Evolutionary conservation across 2,113 vertebrate genomes (phyloP).

Genomic region (Rhodinocichla rosea): DNA sequence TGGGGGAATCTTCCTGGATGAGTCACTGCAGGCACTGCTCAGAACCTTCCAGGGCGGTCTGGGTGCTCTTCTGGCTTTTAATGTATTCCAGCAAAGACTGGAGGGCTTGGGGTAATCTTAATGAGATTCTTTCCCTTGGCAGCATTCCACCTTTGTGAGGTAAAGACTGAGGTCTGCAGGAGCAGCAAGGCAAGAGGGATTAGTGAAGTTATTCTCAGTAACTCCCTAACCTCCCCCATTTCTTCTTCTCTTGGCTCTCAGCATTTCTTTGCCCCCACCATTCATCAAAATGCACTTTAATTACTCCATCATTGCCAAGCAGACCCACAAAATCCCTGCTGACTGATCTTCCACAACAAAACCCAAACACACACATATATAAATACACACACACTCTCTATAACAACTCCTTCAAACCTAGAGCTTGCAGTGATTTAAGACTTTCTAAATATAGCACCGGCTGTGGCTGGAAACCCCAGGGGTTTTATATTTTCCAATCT

Average conservation of each 20-base stretch:
- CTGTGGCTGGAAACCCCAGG: constrained; percentile 51
- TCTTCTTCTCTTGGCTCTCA: constrained; percentile 10
- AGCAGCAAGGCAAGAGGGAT: background rate
- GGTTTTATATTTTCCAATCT: constrained; percentile 9
- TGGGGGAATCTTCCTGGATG: constrained; percentile 33
- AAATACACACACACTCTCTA: background rate
- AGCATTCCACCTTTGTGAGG: constrained; percentile 34
- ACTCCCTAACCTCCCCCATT: constrained; percentile 3
- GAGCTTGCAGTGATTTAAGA: constrained; percentile 22
- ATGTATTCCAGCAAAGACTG: background rate
- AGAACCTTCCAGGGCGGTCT: background rate
- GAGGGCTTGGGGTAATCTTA: background rate
- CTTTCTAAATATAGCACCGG: constrained; percentile 65
- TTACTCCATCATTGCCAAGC: constrained; percentile 28
- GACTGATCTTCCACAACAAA: constrained; percentile 19
- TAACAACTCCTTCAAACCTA: constrained; percentile 24
- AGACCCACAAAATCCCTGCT: constrained; percentile 45
- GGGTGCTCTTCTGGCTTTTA: background rate
- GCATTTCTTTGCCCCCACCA: background rate
- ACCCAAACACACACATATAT: background rate
- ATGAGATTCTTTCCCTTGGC: constrained; percentile 9
- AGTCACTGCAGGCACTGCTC: constrained; percentile 35
- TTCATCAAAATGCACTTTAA: constrained; percentile 38
- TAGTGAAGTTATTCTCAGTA: background rate
- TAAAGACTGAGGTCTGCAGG: background rate